Evolutionary conservation across 2,797 vertebrate genomes (phyloP), one percentile per base, ranked within the genome.

Genomic region (Mormyrus hasselquistii): DNA sequence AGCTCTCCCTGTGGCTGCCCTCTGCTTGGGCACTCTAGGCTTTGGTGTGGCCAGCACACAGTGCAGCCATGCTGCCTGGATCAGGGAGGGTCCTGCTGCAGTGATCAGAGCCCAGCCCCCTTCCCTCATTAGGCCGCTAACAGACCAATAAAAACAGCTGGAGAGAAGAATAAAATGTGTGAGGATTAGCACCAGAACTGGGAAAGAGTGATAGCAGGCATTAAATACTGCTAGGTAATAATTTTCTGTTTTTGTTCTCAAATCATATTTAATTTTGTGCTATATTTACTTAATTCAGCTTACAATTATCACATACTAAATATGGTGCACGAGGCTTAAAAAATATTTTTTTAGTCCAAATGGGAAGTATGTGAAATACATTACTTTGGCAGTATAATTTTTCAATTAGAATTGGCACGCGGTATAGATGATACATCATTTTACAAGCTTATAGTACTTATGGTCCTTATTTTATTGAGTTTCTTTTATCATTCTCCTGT

Each of bases 81-180:
- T 38, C 38, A 44, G 73, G 73, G 16, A 6, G 73, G 76, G 41
- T 79, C 73, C 73, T 19, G 73, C 19, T 44, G 73, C n/a, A 19
- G n/a, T n/a, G 38, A 47, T 44, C 38, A 1, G 16, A 7, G 73
- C 65, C 4, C 65, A 5, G 19, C 16, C 7, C 19, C 76, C 41
- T 47, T 82, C 76, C 41, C 38, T 82, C 41, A 47, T 44, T 82
- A n/a, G 76, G 16, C 76, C 7, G 3, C 41, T 82, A 82, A 82
- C 41, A 44, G 76, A 7, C 76, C 76, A 82, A 82, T 82, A 82
- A 82, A 82, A 82, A 82, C 76, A 82, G 41, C 41, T 82, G 41
- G 2, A n/a, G 76, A 82, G 38, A 44, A 19, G 38, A 41, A 44
- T 16, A n/a, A 41, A 47, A 82, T 16, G 12, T 82, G 69, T 73